These are phyloP conservation scores for Papilio polyxenes DNA, from an alignment of 1,140 invertebrate genomes.

Conservation along the genomic window DNA sequence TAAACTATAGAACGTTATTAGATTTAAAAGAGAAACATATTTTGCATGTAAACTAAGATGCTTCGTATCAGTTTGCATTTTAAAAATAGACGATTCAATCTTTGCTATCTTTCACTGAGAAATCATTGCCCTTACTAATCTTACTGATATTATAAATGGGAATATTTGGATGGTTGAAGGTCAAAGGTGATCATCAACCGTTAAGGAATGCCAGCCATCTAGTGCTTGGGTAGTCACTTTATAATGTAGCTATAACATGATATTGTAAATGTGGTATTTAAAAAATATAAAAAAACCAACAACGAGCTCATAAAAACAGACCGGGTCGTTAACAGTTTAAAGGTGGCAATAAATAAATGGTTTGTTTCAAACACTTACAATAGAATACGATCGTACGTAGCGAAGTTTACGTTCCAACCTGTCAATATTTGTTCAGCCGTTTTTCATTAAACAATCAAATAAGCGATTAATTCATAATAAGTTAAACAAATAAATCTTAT, in stretches of 20 bases:
- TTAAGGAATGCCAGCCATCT: no score
- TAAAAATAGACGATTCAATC: no score
- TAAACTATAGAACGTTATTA: no score
- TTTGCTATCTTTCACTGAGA: no score
- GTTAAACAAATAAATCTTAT: slow-evolving; percentile 19
- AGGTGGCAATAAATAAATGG: not conserved
- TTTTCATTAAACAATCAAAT: slow-evolving; percentile 14
- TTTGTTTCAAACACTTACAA: slow-evolving; percentile 25
- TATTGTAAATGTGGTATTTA: not conserved
- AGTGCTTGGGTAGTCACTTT: no score
- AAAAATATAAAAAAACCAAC: slow-evolving; percentile 2
- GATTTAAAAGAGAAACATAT: no score
- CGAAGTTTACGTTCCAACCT: not conserved
- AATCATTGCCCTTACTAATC: no score
- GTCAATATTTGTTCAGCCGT: not conserved
- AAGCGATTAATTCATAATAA: slow-evolving; percentile 21
- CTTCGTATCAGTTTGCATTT: no score
- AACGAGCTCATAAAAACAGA: slow-evolving; percentile 15
- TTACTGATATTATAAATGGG: no score
- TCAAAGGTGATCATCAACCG: no score
- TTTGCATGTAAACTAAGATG: no score
- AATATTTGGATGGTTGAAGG: no score
- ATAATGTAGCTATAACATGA: not conserved
- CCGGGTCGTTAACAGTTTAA: slow-evolving; percentile 17
- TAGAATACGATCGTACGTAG: not conserved